Conservation (phyloP, 2,113 vertebrate genomes). For the Tragelaphus buxtoni region DNA sequence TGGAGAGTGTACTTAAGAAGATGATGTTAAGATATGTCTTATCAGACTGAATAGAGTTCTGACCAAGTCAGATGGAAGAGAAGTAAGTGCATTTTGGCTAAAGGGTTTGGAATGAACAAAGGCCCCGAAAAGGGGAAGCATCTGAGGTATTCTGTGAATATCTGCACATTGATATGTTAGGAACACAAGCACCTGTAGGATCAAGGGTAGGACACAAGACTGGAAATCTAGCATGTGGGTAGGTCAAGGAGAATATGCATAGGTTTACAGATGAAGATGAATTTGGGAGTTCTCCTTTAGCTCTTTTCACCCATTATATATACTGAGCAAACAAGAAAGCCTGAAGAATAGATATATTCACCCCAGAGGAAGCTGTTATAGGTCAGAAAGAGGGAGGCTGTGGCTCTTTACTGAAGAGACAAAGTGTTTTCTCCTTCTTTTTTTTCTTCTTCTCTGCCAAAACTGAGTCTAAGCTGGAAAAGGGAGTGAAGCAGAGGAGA, state of each 20-base stretch:
- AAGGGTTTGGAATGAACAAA: not conserved
- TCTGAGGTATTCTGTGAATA: not conserved
- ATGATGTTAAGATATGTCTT: not conserved
- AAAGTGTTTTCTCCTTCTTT: no score
- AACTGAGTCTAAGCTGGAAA: not conserved
- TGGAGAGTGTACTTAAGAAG: not conserved
- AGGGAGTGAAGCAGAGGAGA: not conserved
- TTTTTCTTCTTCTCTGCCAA: no score
- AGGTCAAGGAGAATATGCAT: fast-evolving
- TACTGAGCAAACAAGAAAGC: not conserved
- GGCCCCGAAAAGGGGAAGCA: not conserved
- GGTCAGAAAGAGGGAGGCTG: no score
- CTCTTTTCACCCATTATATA: not conserved
- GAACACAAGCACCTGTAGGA: not conserved
- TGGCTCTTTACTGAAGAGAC: no score
- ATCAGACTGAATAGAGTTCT: not conserved
- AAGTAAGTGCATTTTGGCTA: not conserved
- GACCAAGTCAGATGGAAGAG: not conserved
- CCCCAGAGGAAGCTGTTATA: no score
- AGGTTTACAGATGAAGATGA: not conserved
- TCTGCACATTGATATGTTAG: not conserved
- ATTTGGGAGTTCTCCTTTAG: not conserved
- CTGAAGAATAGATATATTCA: no score
- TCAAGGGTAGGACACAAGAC: no score
- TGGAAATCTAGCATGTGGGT: fast-evolving